These are phyloP conservation scores for Pyrrhosoma nymphula DNA, from an alignment of 2,888 invertebrate species.

Conservation along the genomic window DNA sequence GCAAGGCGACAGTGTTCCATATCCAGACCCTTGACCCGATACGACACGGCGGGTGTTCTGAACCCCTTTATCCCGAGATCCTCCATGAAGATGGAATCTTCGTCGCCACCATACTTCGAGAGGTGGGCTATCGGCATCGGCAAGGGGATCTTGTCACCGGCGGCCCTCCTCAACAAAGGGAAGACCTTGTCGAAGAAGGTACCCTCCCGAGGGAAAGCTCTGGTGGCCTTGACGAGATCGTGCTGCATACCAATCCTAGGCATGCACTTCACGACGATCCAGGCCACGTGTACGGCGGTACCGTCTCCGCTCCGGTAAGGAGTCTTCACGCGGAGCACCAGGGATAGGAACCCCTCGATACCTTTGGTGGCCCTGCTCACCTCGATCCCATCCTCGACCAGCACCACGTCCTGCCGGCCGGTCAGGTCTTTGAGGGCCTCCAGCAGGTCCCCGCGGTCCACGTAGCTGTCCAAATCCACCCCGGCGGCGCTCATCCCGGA, in stretches of 20 bases:
- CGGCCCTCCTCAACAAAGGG: background rate
- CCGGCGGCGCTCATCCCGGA: background rate
- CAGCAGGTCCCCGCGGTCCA: background rate
- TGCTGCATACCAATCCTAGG: slow-evolving; percentile 6
- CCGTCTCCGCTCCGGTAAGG: background rate
- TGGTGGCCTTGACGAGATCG: background rate
- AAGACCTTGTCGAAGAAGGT: slow-evolving; percentile 13
- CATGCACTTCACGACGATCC: slow-evolving; percentile 8
- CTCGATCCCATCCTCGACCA: background rate
- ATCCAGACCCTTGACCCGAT: background rate
- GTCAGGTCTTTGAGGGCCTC: background rate
- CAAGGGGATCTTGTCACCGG: background rate
- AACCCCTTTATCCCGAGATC: background rate
- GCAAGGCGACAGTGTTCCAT: background rate
- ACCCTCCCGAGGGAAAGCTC: background rate
- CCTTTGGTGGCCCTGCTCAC: slow-evolving; percentile 52
- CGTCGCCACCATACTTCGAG: background rate
- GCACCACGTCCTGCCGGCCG: background rate
- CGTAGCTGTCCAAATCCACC: background rate
- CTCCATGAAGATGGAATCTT: slow-evolving; percentile 45
- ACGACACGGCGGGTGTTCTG: background rate
- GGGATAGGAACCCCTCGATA: slow-evolving; percentile 42
- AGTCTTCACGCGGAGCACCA: slow-evolving; percentile 29
- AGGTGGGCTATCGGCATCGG: slow-evolving; percentile 23
- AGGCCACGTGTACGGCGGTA: no score